Base-by-base conservation (phyloP, 2,113 vertebrate species). In the Elachura formosa region DNA sequence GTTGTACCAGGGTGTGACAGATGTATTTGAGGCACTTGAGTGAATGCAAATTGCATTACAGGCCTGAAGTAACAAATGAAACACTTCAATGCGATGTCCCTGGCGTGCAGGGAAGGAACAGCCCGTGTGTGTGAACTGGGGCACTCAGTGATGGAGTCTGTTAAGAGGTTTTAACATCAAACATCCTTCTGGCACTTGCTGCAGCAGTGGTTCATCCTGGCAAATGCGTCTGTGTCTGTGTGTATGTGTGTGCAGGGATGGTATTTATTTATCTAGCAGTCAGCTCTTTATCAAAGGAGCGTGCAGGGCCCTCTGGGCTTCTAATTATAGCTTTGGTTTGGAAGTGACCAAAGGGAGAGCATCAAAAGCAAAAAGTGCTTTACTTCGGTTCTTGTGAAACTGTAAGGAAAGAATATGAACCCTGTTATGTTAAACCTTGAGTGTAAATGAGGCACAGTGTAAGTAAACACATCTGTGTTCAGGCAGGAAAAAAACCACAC, bases 401-500 rank as follows among this genome's bases (percentile, higher is more conserved):
- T 36, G 31, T 55, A 69, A 92, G 67, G 73, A 61, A 81, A 90
- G 86, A 83, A 89, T 95, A 92, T 43, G 74, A 92, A 91, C 73
- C 90, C 76, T 91, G 92, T 96, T 94, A 29, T 48, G 92, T 97
- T 96, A 96, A 97, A 97, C 95, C 96, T 97, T 91, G 87, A 54
- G 92, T 45, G 89, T 96, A 96, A 97, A 97, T 96, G 93, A 98
- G 94, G 96, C 90, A 49, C 73, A 82, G 96, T 98, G 97, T 94
- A 97, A 98, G 96, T 98, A 98, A 98, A 97, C 96, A 98, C 97
- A 98, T 97, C 97, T 98, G 97, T 95, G 94, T 89, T 97, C 93
- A 92, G 84, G 67, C 74, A 16, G 75, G 76, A 43, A 26, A 28
- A 74, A 94, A 94, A 96, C n/a, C n/a, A 28, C 0, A 34, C 40